Percentiles rank a stretch among this genome's conserved stretches.
Evolutionary conservation across 2,888 invertebrate genomes (phyloP).

Genomic region (Itoplectis maculator): DNA sequence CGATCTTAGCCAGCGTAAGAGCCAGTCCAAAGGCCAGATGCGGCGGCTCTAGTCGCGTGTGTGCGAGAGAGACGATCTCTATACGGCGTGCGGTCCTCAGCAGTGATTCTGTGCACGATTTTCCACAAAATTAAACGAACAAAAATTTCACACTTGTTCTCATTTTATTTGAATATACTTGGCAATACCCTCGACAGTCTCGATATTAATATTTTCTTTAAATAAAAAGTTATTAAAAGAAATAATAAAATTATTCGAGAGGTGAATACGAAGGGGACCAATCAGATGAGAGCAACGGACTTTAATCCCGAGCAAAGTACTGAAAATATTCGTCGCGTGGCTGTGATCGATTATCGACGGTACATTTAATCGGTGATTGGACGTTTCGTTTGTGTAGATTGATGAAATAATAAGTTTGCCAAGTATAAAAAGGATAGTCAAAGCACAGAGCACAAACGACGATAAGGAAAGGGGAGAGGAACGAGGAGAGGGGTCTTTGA

Average conservation of each 20-base stretch:
- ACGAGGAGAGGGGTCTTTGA: background rate
- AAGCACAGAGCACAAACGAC: slow-evolving; percentile 74
- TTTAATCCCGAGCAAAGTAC: background rate
- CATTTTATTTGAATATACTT: background rate
- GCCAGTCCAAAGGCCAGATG: slow-evolving; percentile 83
- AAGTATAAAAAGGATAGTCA: slow-evolving; percentile 73
- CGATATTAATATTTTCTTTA: slow-evolving; percentile 2
- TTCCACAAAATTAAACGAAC: slow-evolving; percentile 57
- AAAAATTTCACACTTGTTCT: background rate
- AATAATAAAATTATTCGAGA: slow-evolving; percentile 25
- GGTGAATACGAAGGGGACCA: slow-evolving; percentile 22
- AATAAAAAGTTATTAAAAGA: too few species aligned
- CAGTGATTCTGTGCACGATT: slow-evolving; percentile 79
- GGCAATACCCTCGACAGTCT: slow-evolving; percentile 19
- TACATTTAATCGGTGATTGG: background rate
- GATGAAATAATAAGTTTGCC: background rate
- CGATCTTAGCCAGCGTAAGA: slow-evolving; percentile 79
- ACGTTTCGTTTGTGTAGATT: slow-evolving; percentile 16
- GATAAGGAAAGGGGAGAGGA: background rate
- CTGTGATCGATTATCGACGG: too few species aligned
- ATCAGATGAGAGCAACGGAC: background rate
- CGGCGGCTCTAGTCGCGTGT: slow-evolving; percentile 83
- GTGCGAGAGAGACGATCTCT: slow-evolving; percentile 83
- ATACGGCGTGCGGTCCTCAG: slow-evolving; percentile 75
- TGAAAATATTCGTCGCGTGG: slow-evolving; percentile 2